Base-by-base conservation (phyloP, 1,140 invertebrate species). In the Drosophila erecta region DNA sequence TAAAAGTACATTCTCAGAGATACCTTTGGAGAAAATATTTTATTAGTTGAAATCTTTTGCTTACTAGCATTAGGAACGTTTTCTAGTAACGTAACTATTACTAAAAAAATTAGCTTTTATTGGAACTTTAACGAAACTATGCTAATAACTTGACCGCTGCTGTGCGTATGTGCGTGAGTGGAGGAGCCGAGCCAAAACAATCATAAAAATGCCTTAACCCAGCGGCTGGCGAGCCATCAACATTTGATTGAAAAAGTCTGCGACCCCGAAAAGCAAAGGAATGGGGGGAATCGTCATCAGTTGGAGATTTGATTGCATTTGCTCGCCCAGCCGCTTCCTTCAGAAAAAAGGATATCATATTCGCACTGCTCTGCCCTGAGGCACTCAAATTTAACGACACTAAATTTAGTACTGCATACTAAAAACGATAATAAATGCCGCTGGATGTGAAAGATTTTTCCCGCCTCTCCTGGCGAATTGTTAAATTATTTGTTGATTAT, bases 241-340 rank as follows among this genome's bases (percentile, higher is more conserved):
- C 66, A 66, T 79, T 86, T 86, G 83, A 86, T 86, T 86, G 83
- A 86, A 86, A 76, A 79, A 87, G 61, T 81, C 78, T 65, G 51
- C 46, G 64, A 22, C n/a, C 47, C 33, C 33, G 14, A 35, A 47
- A 43, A 47, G 24, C 41, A 38, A 65, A 59, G 20, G 37, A 37
- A 40, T 17, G 30, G n/a, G 17, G 59, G 22, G 51, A 79, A 70
- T 70, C 66, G 62, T 78, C 79, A 81, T 83, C 79, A 79, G 64
- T 70, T 85, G 79, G 60, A 70, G 80, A 56, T 87, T 86, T 86
- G 83, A 87, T 87, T 87, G 84, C 84, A 86, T 79, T 84, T 84
- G 27, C 72, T 59, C 30, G 37, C 37, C 4, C 46, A 41, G 57
- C 12, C 54, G 40, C 4, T 15, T 53, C 14, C 50, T 35, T 10